phyloP scores from a whole-genome alignment of 2,888 invertebrate genomes.

The Trisateles emortualis region DNA sequence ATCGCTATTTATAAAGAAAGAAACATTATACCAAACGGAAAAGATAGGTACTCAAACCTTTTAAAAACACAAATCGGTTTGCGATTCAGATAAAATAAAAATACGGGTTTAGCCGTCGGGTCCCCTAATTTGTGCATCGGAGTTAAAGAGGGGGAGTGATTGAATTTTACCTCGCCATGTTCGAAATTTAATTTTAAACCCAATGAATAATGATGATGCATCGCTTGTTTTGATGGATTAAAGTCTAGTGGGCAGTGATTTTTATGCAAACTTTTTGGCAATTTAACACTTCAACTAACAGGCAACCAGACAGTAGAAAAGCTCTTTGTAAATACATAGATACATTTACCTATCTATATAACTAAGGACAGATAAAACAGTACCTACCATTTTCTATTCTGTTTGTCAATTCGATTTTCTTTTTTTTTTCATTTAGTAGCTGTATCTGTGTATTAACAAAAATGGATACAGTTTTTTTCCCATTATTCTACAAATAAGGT shows the following conservation, averaged over 20 bases:
- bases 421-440: too few relatives aligned
- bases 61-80: slow-evolving; percentile 36
- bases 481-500: too few relatives aligned
- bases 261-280: neutral
- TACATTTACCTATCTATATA: too few relatives aligned
- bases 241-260: neutral
- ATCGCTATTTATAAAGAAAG: neutral
- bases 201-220: neutral
- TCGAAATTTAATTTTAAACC: neutral
- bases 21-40: neutral
- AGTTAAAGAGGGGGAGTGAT: neutral
- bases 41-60: neutral
- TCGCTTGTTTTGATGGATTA: neutral
- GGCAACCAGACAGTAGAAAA: too few relatives aligned
- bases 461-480: too few relatives aligned
- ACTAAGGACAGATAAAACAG: too few relatives aligned
- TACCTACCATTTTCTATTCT: too few relatives aligned
- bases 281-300: neutral
- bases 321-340: too few relatives aligned
- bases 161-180: neutral
- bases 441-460: too few relatives aligned
- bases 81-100: neutral
- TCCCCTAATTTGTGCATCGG: neutral
- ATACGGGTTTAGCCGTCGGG: neutral
- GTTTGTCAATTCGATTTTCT: too few relatives aligned